phyloP scores from a whole-genome alignment of 2,113 vertebrate genomes.

The Neodon shergylaensis region DNA sequence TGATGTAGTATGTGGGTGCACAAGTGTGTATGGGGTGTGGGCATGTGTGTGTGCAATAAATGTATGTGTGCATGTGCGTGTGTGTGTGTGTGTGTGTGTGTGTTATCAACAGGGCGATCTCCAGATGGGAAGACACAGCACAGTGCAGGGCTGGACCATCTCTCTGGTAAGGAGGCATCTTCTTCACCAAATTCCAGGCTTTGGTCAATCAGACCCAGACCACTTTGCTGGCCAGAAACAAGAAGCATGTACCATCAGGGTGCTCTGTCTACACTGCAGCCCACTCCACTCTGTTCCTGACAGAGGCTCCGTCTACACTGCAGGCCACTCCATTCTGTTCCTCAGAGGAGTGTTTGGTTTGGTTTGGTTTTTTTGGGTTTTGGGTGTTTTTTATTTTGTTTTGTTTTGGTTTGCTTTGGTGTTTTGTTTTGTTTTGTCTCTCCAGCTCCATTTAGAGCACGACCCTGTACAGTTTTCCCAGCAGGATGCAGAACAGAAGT shows the following conservation, averaged over 20 bases:
- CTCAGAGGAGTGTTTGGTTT: too few relatives aligned
- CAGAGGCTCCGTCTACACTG: not conserved
- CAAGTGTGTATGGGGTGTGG: too few relatives aligned
- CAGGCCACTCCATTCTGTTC: too few relatives aligned
- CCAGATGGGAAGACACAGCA: not conserved
- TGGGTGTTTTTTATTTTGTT: too few relatives aligned
- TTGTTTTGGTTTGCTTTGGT: too few relatives aligned
- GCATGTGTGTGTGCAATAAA: too few relatives aligned
- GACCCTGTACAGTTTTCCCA: not conserved
- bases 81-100: not conserved
- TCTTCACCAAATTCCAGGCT: not conserved
- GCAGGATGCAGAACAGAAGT: not conserved
- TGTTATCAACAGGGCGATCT: not conserved
- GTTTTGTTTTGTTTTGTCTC: not conserved
- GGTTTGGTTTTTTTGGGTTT: too few relatives aligned
- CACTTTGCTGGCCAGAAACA: fast-evolving
- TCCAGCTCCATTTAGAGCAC: not conserved
- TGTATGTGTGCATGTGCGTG: too few relatives aligned
- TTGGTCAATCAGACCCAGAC: not conserved
- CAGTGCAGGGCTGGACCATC: too few relatives aligned
- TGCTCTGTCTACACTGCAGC: not conserved
- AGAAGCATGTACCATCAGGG: too few relatives aligned
- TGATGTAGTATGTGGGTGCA: too few relatives aligned
- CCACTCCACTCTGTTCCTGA: not conserved
- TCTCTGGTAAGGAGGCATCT: not conserved